Evolutionary conservation across 2,888 invertebrate genomes (phyloP).

Genomic region (Cantharis flavilabris): DNA sequence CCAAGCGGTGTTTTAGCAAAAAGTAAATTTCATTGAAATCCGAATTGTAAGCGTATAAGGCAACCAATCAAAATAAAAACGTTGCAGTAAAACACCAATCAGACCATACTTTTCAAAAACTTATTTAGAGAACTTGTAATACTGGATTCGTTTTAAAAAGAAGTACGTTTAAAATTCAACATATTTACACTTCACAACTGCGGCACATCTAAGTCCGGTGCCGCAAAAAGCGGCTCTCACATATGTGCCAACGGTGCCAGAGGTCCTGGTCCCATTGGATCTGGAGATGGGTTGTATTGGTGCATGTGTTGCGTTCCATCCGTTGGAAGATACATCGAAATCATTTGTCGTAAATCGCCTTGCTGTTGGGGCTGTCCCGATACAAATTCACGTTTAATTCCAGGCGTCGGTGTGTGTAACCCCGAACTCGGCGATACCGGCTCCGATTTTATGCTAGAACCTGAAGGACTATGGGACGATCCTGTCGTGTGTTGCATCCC

Average conservation of each 20-base stretch:
- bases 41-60: slow-evolving; percentile 1
- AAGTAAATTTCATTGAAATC: not conserved
- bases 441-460: slow-evolving; percentile 87
- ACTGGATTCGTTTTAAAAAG: slow-evolving; percentile 43
- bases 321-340: slow-evolving; percentile 74
- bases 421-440: slow-evolving; percentile 81
- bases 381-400: slow-evolving; percentile 75
- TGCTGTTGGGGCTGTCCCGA: slow-evolving; percentile 65
- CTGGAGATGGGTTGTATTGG: slow-evolving; percentile 68
- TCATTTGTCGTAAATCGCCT: slow-evolving; percentile 73
- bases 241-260: slow-evolving; percentile 66
- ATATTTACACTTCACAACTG: slow-evolving; percentile 48
- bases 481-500: slow-evolving; percentile 69
- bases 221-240: slow-evolving; percentile 62
- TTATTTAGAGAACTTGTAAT: slow-evolving; percentile 43
- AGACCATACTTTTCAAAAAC: slow-evolving; percentile 16
- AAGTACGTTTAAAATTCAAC: slow-evolving; percentile 37
- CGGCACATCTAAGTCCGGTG: slow-evolving; percentile 54
- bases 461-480: slow-evolving; percentile 82
- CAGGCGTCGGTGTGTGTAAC: slow-evolving; percentile 60
- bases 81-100: slow-evolving; percentile 11
- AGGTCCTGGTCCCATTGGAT: slow-evolving; percentile 68
- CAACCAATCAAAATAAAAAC: slow-evolving; percentile 5
- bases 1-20: not conserved
- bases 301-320: slow-evolving; percentile 70